Evolutionary conservation across 2,113 vertebrate genomes (phyloP), one percentile per base, ranked within the genome.

Genomic region (Centropus unirufus): DNA sequence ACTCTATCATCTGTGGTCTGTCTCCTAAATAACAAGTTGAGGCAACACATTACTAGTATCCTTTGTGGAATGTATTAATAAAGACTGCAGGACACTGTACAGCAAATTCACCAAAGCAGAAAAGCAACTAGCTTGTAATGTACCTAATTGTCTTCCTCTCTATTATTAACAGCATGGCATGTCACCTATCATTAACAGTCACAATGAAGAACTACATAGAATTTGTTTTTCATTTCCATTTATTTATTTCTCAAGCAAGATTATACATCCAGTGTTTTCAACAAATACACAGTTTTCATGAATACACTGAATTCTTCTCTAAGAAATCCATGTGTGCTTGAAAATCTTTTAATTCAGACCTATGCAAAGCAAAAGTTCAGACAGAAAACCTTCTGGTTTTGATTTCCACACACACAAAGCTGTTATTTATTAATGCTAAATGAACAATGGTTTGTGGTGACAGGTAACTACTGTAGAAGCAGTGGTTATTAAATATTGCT

Each of bases 11-110:
- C 75, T 94, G 75, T 76, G 78, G 44, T 92, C 97, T 97, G 87
- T 96, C 64, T 87, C 29, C 61, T 82, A 96, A 98, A 92, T 88
- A 89, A 92, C 91, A 97, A 96, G 63, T 90, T 96, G 27, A 89
- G 92, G 81, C 36, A 94, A 95, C 59, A 89, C 52, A 95, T 90
- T 96, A 83, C 83, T 74, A 69, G 95, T 95, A 97, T 58, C 42
- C 26, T 96, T 92, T 96, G 57, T 77, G 44, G 21, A 85, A 14
- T 47, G 5, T 72, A 91, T 86, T 95, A 88, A 93, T 86, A 64
- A 82, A 95, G 90, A 91, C 64, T 89, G 49, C 5, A 94, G 49
- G 58, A 94, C 32, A 82, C 4, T 14, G 85, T 61, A 83, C 68
- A 95, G 46, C 66, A 62, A 83, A 19, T 67, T 90, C 90, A 90